Evolutionary conservation across 2,113 vertebrate genomes (phyloP), one percentile per base, ranked within the genome.

Genomic region (Pteropus alecto): DNA sequence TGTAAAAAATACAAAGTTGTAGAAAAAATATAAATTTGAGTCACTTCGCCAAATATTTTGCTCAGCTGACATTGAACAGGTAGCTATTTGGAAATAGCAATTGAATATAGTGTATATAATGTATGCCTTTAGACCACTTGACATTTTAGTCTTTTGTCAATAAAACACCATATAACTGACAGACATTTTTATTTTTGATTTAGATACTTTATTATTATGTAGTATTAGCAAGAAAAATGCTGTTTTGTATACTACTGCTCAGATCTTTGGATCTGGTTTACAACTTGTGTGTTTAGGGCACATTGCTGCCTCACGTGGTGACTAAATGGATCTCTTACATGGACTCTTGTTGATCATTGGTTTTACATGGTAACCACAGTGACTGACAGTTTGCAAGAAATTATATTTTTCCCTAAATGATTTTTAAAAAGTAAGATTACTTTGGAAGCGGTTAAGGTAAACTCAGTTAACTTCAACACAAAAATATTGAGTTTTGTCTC

Each of bases 111-210:
- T 83, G 1, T 38, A 6, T 24, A 73, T 65, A 71, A 94, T 71
- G 11, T 43, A 56, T 35, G 26, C 5, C 10, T 60, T 90, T 79
- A 87, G 10, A 65, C 1, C 16, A 71, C 67, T 71, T 93, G 61
- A 82, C 13, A 38, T 54, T 79, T 93, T 78, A 51, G 46, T 89
- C 3, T 89, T 93, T 65, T 48, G 11, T 74, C 48, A 83, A 38
- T 79, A 71, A 78, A 90, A 56, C 16, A 48, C 14, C 13, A 8
- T 48, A 65, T 63, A 93, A 73, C 60, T 89, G 48, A 63, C 15
- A 85, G 13, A 28, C 12, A 43, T 83, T 92, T 95, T 92, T 7
- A 58, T 28, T 88, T 79, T 97, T 94, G 26, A 48, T n/a, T 68
- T 85, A 10, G 30, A 38, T 76, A 2, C 3, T 86, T 88, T 92